Evolutionary conservation across 2,888 invertebrate species (phyloP).

Genomic region (Drosophila meridiana): DNA sequence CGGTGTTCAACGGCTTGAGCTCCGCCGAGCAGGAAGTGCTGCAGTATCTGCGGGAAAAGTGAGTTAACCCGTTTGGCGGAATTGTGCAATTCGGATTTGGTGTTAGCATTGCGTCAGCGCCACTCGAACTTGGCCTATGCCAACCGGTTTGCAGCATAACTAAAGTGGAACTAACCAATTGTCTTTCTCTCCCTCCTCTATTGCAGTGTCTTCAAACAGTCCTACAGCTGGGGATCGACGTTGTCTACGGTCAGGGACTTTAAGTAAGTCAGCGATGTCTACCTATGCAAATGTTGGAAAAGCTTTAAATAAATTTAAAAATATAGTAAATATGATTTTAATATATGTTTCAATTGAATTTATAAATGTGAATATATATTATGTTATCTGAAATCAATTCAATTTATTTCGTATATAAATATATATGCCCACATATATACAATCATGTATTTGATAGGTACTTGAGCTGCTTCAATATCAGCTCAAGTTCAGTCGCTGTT

Average conservation of each 20-base stretch:
- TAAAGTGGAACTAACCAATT: constrained; percentile 12
- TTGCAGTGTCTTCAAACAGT: constrained; percentile 63
- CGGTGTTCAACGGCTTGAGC: constrained; percentile 88
- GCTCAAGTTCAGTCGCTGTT: constrained; percentile 29
- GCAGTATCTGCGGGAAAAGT: constrained; percentile 86
- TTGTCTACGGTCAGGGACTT: constrained; percentile 54
- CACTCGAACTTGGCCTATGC: constrained; percentile 64
- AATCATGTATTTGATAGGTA: background rate
- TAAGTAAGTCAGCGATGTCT: constrained; percentile 8
- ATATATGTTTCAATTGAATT: background rate
- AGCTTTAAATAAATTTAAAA: background rate
- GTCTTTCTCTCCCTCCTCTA: background rate
- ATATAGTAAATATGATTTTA: background rate
- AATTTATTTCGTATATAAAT: background rate
- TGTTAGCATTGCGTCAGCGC: constrained; percentile 64
- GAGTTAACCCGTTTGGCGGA: constrained; percentile 52
- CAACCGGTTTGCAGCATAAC: constrained; percentile 47
- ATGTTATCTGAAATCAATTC: background rate
- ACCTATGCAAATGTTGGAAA: background rate
- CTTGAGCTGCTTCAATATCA: constrained; percentile 37
- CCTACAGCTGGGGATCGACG: constrained; percentile 67
- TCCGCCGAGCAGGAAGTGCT: constrained; percentile 88
- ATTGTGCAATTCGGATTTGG: constrained; percentile 61
- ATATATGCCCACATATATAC: background rate
- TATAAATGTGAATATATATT: background rate